Base-by-base conservation (phyloP, 2,113 vertebrate species). In the Sisor rabdophorus region DNA sequence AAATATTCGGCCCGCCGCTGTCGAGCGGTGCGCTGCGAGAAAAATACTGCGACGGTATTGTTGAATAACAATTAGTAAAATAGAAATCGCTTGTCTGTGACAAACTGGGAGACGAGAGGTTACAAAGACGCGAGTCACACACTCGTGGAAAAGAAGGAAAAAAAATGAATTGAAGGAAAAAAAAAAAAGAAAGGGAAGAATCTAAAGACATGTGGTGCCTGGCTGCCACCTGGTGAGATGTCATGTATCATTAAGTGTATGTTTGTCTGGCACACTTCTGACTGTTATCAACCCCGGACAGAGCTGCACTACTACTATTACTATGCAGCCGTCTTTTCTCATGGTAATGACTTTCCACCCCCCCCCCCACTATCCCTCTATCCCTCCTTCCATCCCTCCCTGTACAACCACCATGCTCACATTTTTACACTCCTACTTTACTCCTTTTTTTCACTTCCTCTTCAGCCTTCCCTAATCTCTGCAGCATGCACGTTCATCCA, bases 221-320 rank as follows among this genome's bases (percentile, higher is more conserved):
- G 64, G 74, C 74, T 56, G 56, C 80, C 82, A 84, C 82, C 82
- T 84, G 82, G 80, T 77, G 78, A 75, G 82, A 84, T 79, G 82
- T 74, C 82, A 77, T 79, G 80, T 84, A 81, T 79, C 75, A 84
- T 79, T 81, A 80, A 84, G 82, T 81, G 80, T 77, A 78, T 81
- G 74, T 81, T 81, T 81, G 80, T 81, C 80, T 81, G 82, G 78
- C 80, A 81, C 82, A 28, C 82, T 81, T 77, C 77, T 73, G 59
- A 72, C 58, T 32, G 80, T 79, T 81, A 84, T 81, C 73, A 79
- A 80, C 70, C 76, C 69, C 30, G 65, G 50, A 60, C 80, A 81
- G 77, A 78, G 78, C 74, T 30, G 77, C 52, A 61, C 55, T 74
- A 76, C 79, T 80, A 83, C 77, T 79, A 71, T 65, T 80, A 83